These are phyloP conservation scores for Oedothorax gibbosus DNA, from an alignment of 1,140 invertebrate genomes.

Conservation along the genomic window DNA sequence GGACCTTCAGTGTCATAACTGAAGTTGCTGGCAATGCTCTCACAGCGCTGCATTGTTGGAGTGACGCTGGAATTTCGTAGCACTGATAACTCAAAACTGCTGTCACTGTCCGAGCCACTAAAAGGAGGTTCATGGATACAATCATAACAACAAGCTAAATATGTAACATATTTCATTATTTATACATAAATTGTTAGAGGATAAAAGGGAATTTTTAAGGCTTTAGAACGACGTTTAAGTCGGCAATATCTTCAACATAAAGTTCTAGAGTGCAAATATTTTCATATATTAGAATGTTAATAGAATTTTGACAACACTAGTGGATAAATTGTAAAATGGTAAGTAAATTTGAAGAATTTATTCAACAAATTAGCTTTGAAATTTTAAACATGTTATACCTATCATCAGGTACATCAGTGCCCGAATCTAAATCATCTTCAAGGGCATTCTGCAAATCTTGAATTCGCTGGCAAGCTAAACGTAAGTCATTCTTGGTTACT, in stretches of 20 bases:
- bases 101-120: slow-evolving; percentile 62
- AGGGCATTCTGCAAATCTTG: slow-evolving; percentile 87
- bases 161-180: not conserved
- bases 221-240: too few species aligned
- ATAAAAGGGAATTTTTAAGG: not conserved
- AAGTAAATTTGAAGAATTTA: not conserved
- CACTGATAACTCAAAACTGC: slow-evolving; percentile 54
- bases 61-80: slow-evolving; percentile 38
- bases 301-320: not conserved
- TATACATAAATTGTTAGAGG: not conserved
- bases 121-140: not conserved
- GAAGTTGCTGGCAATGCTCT: slow-evolving; percentile 49
- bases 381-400: slow-evolving; percentile 33
- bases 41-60: slow-evolving; percentile 40
- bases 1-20: slow-evolving; percentile 24
- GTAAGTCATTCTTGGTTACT: slow-evolving; percentile 76
- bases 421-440: slow-evolving; percentile 72
- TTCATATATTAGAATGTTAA: not conserved
- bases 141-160: too few species aligned
- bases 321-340: not conserved
- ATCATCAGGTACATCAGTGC: slow-evolving; percentile 66
- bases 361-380: not conserved
- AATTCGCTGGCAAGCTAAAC: slow-evolving; percentile 84
- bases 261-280: not conserved
- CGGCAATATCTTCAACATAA: too few species aligned